Conservation (phyloP, 2,113 vertebrate genomes). For the pig (Sus scrofa) region T2T-Sscrofa CM000824.6:137848001-137848500, state of each 20-base stretch:
- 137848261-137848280: not conserved
- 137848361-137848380: not conserved
- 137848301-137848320: not conserved
- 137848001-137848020: not conserved
- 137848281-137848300: not conserved
- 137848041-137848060: conserved; percentile 1
- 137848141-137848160: not conserved
- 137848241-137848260: not conserved
- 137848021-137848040: not conserved
- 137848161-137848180: not conserved
- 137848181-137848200: not conserved
- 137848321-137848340: not conserved
- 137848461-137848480: conserved; percentile 14
- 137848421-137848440: not conserved
- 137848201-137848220: not conserved
- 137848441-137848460: conserved; percentile 52
- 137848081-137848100: conserved; percentile 26
- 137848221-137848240: not conserved
- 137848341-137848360: not conserved
- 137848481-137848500: conserved; percentile 52
- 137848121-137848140: not conserved
- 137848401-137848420: not conserved
- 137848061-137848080: not conserved
- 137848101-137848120: not conserved
- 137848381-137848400: not conserved